Evolutionary conservation across 2,113 vertebrate genomes (phyloP).

Genomic region (Catharus bicknelli): DNA sequence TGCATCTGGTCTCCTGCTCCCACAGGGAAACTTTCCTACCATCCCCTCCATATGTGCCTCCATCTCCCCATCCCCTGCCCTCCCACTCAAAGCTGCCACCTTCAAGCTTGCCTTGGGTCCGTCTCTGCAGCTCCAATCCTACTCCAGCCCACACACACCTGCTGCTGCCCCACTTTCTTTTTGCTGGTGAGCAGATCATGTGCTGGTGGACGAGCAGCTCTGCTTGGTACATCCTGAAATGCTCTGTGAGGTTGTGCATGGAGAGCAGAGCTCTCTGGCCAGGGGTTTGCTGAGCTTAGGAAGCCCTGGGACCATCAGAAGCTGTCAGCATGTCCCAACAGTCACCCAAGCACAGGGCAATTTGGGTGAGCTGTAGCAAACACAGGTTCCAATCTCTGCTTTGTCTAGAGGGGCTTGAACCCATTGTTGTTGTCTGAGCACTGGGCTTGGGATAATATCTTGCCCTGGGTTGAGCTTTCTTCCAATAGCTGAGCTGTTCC

Average conservation of each 20-base stretch:
- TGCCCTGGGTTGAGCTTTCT: background rate
- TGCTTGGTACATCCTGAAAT: background rate
- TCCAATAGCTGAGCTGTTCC: background rate
- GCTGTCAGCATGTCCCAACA: fast-evolving
- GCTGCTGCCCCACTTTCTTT: conserved; percentile 64
- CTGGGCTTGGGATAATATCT: background rate
- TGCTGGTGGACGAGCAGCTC: conserved; percentile 46
- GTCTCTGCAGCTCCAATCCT: conserved; percentile 23
- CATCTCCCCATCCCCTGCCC: conserved; percentile 30
- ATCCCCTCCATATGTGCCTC: conserved; percentile 34
- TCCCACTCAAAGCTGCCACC: conserved; percentile 67
- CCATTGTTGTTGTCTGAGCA: fast-evolving
- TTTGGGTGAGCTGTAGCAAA: background rate
- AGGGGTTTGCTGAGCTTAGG: background rate
- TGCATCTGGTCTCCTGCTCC: background rate
- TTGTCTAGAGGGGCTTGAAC: background rate
- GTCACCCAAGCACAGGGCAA: background rate
- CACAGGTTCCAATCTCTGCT: background rate
- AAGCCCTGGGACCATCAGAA: background rate
- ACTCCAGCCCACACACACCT: conserved; percentile 67
- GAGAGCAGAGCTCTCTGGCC: background rate
- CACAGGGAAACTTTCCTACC: background rate
- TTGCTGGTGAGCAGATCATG: conserved; percentile 19
- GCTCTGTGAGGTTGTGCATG: fast-evolving
- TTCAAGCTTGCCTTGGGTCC: conserved; percentile 41